phyloP scores from a whole-genome alignment of 37 sponge, comb jelly and placozoan genomes.

The Ianthella basta region DNA sequence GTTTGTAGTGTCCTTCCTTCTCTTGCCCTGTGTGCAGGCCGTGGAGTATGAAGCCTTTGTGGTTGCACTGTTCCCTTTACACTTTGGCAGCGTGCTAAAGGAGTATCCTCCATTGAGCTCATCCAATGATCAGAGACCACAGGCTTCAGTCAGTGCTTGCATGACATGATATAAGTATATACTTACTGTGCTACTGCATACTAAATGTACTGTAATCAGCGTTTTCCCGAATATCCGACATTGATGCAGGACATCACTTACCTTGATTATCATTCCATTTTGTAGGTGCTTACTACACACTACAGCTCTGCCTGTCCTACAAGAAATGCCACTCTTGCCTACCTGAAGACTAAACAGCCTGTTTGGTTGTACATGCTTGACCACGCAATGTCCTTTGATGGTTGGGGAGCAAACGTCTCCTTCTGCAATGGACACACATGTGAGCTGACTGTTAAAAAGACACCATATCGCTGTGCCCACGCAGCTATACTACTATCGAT shows the following conservation, averaged over 20 bases:
- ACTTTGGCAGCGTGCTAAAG: conserved; percentile 22
- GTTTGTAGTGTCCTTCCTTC: too few species aligned
- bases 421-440: conserved; percentile 61
- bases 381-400: conserved; percentile 64
- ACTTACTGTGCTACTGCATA: too few species aligned
- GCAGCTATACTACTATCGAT: too few species aligned
- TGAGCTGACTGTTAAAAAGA: too few species aligned
- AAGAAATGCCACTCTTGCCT: conserved; percentile 47
- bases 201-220: too few species aligned
- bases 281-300: conserved; percentile 59
- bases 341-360: conserved; percentile 7
- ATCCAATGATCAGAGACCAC: conserved; percentile 41
- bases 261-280: too few species aligned
- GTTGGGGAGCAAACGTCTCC: conserved; percentile 46
- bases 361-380: conserved; percentile 65
- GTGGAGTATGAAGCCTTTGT: conserved; percentile 37
- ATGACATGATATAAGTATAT: too few species aligned
- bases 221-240: too few species aligned
- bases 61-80: conserved; percentile 35
- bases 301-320: conserved; percentile 65
- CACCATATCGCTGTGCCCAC: too few species aligned
- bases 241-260: too few species aligned
- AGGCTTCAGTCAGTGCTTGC: conserved; percentile 35
- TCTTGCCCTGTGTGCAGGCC: background rate
- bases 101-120: conserved; percentile 36